Percentiles rank a stretch among this genome's conserved stretches.
phyloP scores from a whole-genome alignment of 2,797 vertebrate genomes.

The Pangasius krempfi region DNA sequence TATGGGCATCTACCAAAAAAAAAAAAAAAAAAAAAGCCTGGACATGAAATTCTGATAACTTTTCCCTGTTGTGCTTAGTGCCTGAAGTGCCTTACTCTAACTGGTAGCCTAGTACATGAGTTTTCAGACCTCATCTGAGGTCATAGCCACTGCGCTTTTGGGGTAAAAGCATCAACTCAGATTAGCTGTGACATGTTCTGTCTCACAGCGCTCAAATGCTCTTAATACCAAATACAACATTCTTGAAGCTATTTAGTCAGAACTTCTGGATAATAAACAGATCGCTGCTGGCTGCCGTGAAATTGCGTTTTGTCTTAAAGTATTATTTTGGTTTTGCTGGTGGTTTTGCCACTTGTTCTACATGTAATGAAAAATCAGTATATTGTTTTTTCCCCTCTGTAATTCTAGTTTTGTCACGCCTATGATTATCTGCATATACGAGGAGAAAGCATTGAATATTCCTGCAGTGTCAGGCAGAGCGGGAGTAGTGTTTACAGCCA shows the following conservation, averaged over 20 bases:
- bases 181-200: neutral
- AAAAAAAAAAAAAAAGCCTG: too few relatives aligned
- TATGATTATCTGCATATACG: neutral
- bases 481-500: neutral
- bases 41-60: neutral
- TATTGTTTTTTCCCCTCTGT: neutral
- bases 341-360: neutral
- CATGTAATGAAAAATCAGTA: slow-evolving; percentile 6
- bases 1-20: neutral
- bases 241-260: neutral
- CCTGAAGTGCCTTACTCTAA: neutral
- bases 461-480: neutral
- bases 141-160: slow-evolving; percentile 1
- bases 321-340: neutral
- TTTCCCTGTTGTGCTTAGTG: neutral
- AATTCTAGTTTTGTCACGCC: neutral
- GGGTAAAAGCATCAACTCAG: slow-evolving; percentile 1
- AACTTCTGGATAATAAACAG: neutral
- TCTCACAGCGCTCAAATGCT: neutral
- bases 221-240: slow-evolving; percentile 10
- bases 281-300: neutral
- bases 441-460: neutral
- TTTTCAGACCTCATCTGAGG: neutral
- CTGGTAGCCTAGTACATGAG: neutral
- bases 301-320: slow-evolving; percentile 1